Conservation (phyloP, 2,113 vertebrate species). For the Epinephelus lanceolatus region DNA sequence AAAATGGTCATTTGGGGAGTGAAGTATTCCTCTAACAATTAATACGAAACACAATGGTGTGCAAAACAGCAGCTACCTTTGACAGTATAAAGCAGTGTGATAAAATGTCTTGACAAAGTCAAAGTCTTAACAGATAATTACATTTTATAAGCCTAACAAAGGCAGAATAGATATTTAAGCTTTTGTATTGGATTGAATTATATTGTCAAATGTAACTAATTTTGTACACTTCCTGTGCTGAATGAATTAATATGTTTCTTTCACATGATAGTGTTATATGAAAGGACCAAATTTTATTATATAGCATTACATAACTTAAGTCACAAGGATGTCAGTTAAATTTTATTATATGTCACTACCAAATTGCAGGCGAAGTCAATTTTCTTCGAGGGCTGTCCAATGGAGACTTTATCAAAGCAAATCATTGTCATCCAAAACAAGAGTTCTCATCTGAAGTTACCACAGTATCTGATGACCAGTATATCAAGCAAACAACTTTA, state of each 20-base stretch:
- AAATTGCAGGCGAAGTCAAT: neutral
- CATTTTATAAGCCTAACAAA: neutral
- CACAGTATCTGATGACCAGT: neutral
- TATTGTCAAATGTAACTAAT: neutral
- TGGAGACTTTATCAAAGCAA: neutral
- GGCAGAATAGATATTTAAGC: neutral
- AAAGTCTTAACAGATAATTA: neutral
- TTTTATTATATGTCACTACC: neutral
- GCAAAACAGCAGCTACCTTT: neutral
- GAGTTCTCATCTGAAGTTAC: neutral
- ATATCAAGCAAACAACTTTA: neutral
- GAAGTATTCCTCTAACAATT: neutral
- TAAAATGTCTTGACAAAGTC: neutral
- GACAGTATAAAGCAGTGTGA: neutral
- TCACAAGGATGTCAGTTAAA: neutral
- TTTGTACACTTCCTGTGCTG: neutral
- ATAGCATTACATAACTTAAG: neutral
- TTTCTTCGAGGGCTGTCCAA: neutral
- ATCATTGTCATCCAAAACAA: neutral
- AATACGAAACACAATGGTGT: neutral
- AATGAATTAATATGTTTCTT: neutral
- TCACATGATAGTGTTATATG: neutral
- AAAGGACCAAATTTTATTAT: neutral
- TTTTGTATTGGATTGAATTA: neutral
- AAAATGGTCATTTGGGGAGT: too few species aligned